Percentiles rank a stretch among this genome's conserved stretches.
These are phyloP conservation scores for Urocolius indicus DNA, from an alignment of 2,113 vertebrate genomes.

Conservation along the genomic window DNA sequence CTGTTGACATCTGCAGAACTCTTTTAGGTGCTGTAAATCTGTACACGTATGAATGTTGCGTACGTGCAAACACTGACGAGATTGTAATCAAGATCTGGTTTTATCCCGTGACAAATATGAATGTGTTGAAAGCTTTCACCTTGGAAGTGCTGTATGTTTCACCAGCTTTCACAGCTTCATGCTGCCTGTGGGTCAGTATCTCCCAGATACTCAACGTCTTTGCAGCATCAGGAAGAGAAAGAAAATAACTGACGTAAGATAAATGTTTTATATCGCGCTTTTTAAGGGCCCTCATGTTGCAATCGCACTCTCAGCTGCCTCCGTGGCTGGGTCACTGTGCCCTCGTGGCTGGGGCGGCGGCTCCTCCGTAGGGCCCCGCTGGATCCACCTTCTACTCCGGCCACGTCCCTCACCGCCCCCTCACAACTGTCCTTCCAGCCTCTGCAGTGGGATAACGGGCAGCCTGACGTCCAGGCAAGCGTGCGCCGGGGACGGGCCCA, in stretches of 20 bases:
- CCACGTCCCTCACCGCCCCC: background rate
- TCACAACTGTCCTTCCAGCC: fast-evolving
- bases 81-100: background rate
- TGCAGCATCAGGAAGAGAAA: background rate
- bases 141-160: background rate
- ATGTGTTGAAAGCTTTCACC: background rate
- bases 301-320: fast-evolving
- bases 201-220: no score
- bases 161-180: background rate
- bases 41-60: background rate
- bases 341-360: fast-evolving
- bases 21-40: background rate
- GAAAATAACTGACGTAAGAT: fast-evolving
- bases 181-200: no score
- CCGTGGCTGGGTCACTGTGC: fast-evolving
- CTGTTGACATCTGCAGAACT: background rate
- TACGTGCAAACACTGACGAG: background rate
- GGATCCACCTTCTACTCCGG: fast-evolving
- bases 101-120: background rate
- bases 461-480: background rate
- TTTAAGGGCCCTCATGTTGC: background rate
- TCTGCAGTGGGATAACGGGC: fast-evolving
- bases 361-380: background rate
- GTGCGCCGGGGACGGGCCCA: background rate
- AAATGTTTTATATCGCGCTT: fast-evolving